Base-by-base conservation (phyloP, 1,140 invertebrate genomes). In the Scaptomyza montana region DNA sequence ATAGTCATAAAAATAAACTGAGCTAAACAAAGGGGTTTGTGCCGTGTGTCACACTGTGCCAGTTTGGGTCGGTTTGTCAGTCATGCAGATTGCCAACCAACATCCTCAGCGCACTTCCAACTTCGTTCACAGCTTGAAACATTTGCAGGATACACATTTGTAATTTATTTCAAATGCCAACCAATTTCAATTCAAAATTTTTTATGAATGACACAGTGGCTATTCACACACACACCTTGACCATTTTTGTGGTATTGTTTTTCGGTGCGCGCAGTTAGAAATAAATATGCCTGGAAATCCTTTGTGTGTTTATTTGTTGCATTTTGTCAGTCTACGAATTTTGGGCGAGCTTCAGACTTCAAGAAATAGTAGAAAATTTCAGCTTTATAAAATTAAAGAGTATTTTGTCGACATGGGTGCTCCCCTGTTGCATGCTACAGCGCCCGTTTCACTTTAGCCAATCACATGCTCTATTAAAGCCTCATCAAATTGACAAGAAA, bases 121-220 rank as follows among this genome's bases (percentile, higher is more conserved):
- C 80, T 89, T 89, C 80, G 77, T 80, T 74, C 77, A 54, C 77
- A 67, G 70, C 70, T 36, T 76, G 84, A 62, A 43, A 16, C 53
- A 51, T 71, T 49, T 63, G 43, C 41, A 16, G 75, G 84, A 80
- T 84, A 80, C 78, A 78, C 77, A 89, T 89, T 89, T 67, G 84
- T 84, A 89, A 89, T 89, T 89, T 74, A 89, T 84, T 89, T 79
- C 74, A 73, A 89, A 89, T 89, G 77, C 80, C 85, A 74, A 55
- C 60, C 79, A 65, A 76, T 68, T 62, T 77, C 77, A 84, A 82
- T 77, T 89, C 78, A 69, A 68, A 78, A 72, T 55, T 69, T 69
- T 74, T 33, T n/a, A 71, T 87, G 76, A 87, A 87, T 89, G 76
- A 68, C 79, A 47, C 84, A 87, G 78, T 75, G 25, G 69, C 74